Percentiles rank a stretch among this genome's conserved stretches.
Conservation (phyloP, 2,888 invertebrate species). For the Blera fallax region DNA sequence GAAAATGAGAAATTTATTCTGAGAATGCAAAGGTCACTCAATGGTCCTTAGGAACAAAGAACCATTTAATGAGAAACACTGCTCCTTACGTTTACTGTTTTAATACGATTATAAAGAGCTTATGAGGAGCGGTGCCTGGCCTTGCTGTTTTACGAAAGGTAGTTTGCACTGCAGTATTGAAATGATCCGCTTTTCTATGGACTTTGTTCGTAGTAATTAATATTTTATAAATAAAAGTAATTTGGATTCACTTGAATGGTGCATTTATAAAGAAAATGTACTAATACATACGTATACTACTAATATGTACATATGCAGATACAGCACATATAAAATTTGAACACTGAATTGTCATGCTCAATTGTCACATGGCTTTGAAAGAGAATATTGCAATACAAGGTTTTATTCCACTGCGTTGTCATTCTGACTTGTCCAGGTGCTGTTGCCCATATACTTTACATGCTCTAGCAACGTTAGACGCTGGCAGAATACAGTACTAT, state of each 20-base stretch:
- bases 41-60: background rate
- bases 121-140: background rate
- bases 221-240: background rate
- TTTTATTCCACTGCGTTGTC: too few relatives aligned
- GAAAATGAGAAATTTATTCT: slow-evolving; percentile 1
- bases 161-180: background rate
- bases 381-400: too few relatives aligned
- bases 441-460: too few relatives aligned
- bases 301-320: too few relatives aligned
- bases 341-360: too few relatives aligned
- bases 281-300: too few relatives aligned
- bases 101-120: background rate
- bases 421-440: too few relatives aligned
- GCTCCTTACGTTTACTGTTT: background rate
- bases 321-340: too few relatives aligned
- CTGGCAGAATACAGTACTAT: too few relatives aligned
- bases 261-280: too few relatives aligned
- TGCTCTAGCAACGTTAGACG: too few relatives aligned
- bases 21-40: slow-evolving; percentile 24
- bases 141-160: background rate
- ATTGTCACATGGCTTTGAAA: too few relatives aligned
- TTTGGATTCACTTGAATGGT: background rate
- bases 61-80: slow-evolving; percentile 9
- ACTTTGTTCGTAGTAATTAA: background rate
- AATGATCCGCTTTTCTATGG: background rate